These are phyloP conservation scores for Pterocles burchelli DNA, from an alignment of 2,113 vertebrate genomes.

Conservation along the genomic window DNA sequence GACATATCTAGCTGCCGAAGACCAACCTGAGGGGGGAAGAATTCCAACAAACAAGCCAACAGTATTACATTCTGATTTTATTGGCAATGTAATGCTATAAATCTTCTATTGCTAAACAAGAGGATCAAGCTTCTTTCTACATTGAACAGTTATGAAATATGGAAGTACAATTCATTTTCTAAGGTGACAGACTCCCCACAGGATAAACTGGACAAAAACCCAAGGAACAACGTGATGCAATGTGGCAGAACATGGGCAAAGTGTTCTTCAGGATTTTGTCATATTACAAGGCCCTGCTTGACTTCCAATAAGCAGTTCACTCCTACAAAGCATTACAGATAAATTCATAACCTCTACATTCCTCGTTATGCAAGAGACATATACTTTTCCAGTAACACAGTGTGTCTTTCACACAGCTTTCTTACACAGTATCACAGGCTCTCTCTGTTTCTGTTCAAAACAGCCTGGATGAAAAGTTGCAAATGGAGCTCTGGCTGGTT, in stretches of 20 bases:
- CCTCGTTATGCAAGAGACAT: background rate
- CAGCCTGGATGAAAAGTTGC: accelerated
- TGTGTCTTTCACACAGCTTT: background rate
- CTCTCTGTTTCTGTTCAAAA: background rate
- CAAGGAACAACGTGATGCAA: background rate
- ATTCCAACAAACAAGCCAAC: background rate
- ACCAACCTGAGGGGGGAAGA: constrained; percentile 82
- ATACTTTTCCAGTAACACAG: background rate
- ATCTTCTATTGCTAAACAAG: background rate
- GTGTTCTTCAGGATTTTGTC: background rate
- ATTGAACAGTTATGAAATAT: background rate
- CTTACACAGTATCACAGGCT: background rate
- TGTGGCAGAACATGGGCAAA: background rate
- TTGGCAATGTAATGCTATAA: background rate
- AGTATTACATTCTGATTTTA: background rate
- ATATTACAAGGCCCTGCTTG: background rate
- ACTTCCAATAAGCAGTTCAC: background rate
- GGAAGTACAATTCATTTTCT: background rate
- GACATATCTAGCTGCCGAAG: constrained; percentile 99
- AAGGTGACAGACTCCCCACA: background rate
- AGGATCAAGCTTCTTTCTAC: background rate
- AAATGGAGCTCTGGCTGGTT: background rate
- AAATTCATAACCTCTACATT: background rate
- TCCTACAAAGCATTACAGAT: background rate
- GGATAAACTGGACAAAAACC: background rate